Conservation (phyloP, 2,888 invertebrate species). For the Acanthopleura granulata region DNA sequence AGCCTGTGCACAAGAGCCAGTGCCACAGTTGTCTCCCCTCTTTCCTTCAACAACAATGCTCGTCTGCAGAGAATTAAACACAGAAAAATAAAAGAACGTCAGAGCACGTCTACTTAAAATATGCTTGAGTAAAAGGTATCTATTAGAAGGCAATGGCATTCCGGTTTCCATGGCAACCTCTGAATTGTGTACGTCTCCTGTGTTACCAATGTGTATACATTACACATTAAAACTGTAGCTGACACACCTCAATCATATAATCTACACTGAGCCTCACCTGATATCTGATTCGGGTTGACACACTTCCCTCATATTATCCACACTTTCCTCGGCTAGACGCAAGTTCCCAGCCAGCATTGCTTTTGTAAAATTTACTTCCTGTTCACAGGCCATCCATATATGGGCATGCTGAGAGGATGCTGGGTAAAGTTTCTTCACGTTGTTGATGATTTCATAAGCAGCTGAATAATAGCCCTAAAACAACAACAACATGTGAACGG, state of each 20-base stretch:
- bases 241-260: too few species aligned
- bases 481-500: background rate
- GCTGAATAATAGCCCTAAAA: slow-evolving; percentile 74
- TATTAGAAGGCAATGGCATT: too few species aligned
- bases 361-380: slow-evolving; percentile 60
- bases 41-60: slow-evolving; percentile 60
- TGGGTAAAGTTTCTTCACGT: slow-evolving; percentile 78
- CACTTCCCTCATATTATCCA: slow-evolving; percentile 78
- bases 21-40: slow-evolving; percentile 60
- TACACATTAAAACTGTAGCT: too few species aligned
- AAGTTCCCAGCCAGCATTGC: slow-evolving; percentile 74
- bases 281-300: slow-evolving; percentile 77
- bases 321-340: slow-evolving; percentile 79
- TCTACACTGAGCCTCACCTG: slow-evolving; percentile 44
- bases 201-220: too few species aligned
- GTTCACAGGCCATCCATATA: slow-evolving; percentile 77
- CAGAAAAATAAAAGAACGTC: too few species aligned
- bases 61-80: slow-evolving; percentile 33
- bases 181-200: too few species aligned
- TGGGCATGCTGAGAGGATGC: slow-evolving; percentile 74
- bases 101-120: too few species aligned
- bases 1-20: slow-evolving; percentile 51
- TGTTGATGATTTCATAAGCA: slow-evolving; percentile 75
- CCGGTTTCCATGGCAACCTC: too few species aligned
- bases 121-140: too few species aligned